These are phyloP conservation scores for Phaenicophaeus curvirostris DNA, from an alignment of 2,797 vertebrate genomes.

Conservation along the genomic window DNA sequence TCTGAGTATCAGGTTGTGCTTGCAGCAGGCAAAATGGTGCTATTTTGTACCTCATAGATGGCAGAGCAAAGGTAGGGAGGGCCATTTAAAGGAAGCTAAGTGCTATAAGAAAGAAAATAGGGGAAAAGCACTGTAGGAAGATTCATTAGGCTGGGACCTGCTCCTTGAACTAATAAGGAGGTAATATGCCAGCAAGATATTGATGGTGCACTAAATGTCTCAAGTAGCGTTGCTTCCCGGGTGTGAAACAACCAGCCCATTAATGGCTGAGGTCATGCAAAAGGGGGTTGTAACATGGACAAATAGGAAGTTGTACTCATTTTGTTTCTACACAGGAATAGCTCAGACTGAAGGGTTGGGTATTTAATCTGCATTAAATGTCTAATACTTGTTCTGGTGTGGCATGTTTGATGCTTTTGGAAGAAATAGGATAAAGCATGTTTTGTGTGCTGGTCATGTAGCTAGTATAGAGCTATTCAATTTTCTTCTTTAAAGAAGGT, in stretches of 20 bases:
- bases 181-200: background rate
- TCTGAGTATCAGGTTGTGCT: background rate
- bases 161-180: background rate
- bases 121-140: background rate
- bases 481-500: background rate
- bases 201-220: background rate
- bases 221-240: background rate
- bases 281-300: background rate
- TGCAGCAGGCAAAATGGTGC: background rate
- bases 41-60: background rate
- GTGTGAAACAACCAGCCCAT: background rate
- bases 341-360: background rate
- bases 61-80: background rate
- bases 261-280: background rate
- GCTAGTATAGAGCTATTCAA: background rate
- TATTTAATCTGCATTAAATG: background rate
- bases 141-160: background rate
- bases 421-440: background rate
- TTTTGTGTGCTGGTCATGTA: background rate
- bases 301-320: background rate
- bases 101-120: background rate
- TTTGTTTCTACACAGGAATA: background rate
- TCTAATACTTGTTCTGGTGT: background rate
- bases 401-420: background rate
- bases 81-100: background rate